phyloP scores from a whole-genome alignment of 2,888 invertebrate genomes.

The Lasioglossum leucozonium region DNA sequence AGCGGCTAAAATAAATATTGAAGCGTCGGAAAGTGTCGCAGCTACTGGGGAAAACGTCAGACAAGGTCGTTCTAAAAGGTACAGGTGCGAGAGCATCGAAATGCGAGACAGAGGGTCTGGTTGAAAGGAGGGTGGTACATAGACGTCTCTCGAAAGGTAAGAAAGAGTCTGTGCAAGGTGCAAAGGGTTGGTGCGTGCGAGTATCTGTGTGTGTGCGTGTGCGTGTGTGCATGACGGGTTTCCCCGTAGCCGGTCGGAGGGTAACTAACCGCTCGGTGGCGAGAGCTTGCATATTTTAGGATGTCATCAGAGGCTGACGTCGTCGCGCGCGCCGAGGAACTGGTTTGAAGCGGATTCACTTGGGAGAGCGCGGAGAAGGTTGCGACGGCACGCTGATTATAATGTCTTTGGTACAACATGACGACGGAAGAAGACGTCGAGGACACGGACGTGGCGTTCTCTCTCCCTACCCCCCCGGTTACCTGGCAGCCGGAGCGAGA shows the following conservation, averaged over 20 bases:
- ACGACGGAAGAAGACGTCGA: conserved; percentile 28
- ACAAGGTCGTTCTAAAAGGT: neutral
- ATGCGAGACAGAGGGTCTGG: neutral
- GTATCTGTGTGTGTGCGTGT: neutral
- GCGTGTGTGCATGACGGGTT: neutral
- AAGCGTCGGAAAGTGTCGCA: neutral
- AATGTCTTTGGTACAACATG: conserved; percentile 43
- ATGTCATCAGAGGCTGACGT: conserved; percentile 73
- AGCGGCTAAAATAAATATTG: neutral
- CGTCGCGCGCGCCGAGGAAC: conserved; percentile 32
- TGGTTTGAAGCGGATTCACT: conserved; percentile 34
- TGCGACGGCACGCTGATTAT: conserved; percentile 43
- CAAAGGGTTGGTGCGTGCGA: neutral
- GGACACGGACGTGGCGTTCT: neutral
- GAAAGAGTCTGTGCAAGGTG: neutral
- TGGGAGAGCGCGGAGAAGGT: conserved; percentile 32
- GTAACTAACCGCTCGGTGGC: conserved; percentile 69
- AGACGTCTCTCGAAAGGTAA: neutral
- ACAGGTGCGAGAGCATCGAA: conserved; percentile 7
- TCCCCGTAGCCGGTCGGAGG: conserved; percentile 15
- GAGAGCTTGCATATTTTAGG: conserved; percentile 76
- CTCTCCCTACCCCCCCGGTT: neutral
- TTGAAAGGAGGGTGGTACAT: neutral
- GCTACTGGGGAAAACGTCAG: neutral
- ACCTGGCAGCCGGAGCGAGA: neutral